Base-by-base conservation (phyloP, 2,113 vertebrate genomes). In the Heteronetta atricapilla region DNA sequence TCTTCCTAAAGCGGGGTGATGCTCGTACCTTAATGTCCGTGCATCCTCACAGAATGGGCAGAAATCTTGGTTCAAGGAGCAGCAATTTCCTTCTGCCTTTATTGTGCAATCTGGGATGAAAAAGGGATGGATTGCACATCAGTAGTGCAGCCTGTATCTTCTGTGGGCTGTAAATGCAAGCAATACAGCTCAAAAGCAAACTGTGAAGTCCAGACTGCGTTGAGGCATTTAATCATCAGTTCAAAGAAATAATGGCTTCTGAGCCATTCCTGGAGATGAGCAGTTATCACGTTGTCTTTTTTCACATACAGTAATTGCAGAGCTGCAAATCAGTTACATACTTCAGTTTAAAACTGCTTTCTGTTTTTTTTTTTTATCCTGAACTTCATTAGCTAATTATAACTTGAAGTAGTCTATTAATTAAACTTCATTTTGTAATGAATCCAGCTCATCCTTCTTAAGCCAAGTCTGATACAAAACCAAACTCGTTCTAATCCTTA, bases 391-490 rank as follows among this genome's bases (percentile, higher is more conserved):
- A 92, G 18, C 38, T 87, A 85, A 87, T 93, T 84, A 90, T 66
- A 89, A n/a, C 26, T 38, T 60, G 40, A 84, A 72, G 68, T 60
- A 52, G 62, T n/a, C 83, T 70, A 82, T 94, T 93, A 91, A 91
- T 88, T 92, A 87, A 90, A 70, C 60, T 86, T 79, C 0, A 95
- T 95, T 94, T 95, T 85, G 44, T 92, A 26, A 92, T 85, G 13
- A 93, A 85, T 76, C 26, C n/a, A 66, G n/a, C 40, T 95, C 44
- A 86, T 95, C 82, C 74, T 62, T 86, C 58, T 88, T 91, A 85
- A 85, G 74, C 36, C 50, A 66, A 73, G 44, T 80, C 91, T 87
- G 58, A 85, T 79, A 82, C n/a, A 79, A 95, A 94, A 4, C 31
- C 31, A 59, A 69, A 87, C 44, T 91, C 6, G 44, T 74, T 79